These are phyloP conservation scores for Schlechtendalia chinensis DNA, from an alignment of 1,140 invertebrate species.

Conservation along the genomic window DNA sequence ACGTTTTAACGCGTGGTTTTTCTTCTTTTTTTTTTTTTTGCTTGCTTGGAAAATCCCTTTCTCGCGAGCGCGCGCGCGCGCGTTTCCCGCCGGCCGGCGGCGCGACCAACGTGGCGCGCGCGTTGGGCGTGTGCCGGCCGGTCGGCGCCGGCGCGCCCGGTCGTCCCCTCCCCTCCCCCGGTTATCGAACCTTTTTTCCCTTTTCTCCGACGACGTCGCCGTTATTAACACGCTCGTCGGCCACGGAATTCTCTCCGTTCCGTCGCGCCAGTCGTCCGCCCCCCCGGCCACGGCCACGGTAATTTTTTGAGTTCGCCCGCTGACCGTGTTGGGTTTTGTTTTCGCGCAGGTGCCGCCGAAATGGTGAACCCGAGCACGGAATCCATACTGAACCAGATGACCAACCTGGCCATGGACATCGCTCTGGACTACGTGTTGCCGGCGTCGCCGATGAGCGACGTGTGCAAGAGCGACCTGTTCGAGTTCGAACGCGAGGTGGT, in stretches of 20 bases:
- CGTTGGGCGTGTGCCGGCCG: constrained; percentile 48
- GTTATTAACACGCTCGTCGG: not conserved
- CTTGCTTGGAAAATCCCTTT: too few species aligned
- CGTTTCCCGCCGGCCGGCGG: constrained; percentile 29
- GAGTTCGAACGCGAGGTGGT: constrained; percentile 34
- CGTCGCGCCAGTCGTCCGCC: too few species aligned
- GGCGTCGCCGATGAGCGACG: constrained; percentile 44
- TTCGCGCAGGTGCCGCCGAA: constrained; percentile 33
- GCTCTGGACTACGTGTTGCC: constrained; percentile 43
- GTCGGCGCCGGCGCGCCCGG: constrained; percentile 31
- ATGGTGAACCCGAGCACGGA: constrained; percentile 50
- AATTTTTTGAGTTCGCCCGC: too few species aligned
- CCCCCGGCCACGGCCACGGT: too few species aligned
- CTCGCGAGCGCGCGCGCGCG: too few species aligned
- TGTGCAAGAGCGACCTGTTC: constrained; percentile 37
- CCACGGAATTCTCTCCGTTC: not conserved
- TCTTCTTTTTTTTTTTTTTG: too few species aligned
- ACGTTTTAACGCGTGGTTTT: too few species aligned
- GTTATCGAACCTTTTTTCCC: constrained; percentile 45
- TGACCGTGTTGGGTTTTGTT: not conserved
- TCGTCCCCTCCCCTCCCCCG: constrained; percentile 24
- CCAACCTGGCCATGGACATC: constrained; percentile 47
- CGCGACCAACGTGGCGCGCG: constrained; percentile 44
- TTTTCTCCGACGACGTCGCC: not conserved
- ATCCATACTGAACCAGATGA: constrained; percentile 37